These are phyloP conservation scores for Polyommatus icarus DNA, from an alignment of 2,888 invertebrate genomes.

Conservation along the genomic window DNA sequence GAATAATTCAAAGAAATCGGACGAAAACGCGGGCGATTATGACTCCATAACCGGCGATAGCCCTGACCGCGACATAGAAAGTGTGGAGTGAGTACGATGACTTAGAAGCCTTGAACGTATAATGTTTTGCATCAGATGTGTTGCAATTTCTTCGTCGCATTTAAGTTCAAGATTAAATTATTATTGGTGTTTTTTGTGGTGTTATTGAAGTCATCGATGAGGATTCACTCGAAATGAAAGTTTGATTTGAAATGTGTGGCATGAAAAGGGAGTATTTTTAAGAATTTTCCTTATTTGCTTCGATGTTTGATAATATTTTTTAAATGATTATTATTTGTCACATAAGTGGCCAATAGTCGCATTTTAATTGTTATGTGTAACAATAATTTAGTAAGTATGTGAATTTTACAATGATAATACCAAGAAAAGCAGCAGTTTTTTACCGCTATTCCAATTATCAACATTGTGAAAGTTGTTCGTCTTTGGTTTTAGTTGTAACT, in stretches of 20 bases:
- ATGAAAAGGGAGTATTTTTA: conserved; percentile 1
- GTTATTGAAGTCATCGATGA: not conserved
- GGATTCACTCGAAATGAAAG: not conserved
- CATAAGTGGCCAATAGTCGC: not conserved
- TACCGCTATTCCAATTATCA: not conserved
- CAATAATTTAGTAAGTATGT: not conserved
- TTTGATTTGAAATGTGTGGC: not conserved
- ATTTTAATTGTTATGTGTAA: not conserved
- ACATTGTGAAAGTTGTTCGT: not conserved
- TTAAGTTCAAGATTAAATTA: not conserved
- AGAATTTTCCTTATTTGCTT: not conserved
- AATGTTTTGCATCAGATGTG: not conserved
- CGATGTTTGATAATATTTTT: too few species aligned
- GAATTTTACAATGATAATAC: not conserved
- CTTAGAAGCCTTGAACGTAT: conserved; percentile 6
- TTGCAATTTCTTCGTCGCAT: not conserved
- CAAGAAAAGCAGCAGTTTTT: not conserved
- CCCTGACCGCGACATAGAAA: conserved; percentile 23
- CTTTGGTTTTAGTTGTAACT: not conserved
- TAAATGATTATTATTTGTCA: too few species aligned
- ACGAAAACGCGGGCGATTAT: conserved; percentile 8
- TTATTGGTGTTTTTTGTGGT: not conserved
- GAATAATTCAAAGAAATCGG: conserved; percentile 31
- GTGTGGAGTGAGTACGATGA: conserved; percentile 26
- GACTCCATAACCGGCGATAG: not conserved